Evolutionary conservation across 2,888 invertebrate genomes (phyloP).

Genomic region (Patella ulyssiponensis): DNA sequence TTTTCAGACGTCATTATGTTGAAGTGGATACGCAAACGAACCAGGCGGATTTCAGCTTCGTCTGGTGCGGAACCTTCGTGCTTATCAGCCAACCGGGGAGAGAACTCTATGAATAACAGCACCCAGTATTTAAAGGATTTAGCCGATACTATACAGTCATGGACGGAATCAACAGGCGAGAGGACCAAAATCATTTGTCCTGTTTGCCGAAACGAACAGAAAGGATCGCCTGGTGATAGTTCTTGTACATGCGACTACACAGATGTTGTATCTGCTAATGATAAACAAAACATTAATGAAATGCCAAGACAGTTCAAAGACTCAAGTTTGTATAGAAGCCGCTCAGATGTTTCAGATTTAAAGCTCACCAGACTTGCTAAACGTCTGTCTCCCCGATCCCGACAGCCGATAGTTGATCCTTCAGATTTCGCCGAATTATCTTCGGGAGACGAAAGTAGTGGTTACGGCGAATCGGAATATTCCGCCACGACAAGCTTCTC

Average conservation of each 20-base stretch:
- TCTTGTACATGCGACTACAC: neutral
- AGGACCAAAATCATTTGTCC: neutral
- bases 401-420: neutral
- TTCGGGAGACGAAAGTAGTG: neutral
- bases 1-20: slow-evolving; percentile 3
- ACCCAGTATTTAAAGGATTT: neutral
- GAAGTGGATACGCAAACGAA: slow-evolving; percentile 2
- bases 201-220: neutral
- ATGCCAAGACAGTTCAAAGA: neutral
- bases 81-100: neutral
- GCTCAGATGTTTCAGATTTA: neutral
- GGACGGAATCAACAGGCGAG: too few relatives aligned
- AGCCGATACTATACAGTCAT: neutral
- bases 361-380: neutral
- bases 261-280: neutral
- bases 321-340: neutral
- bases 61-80: neutral
- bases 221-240: neutral
- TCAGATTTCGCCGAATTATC: neutral
- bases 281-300: neutral
- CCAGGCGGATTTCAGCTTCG: neutral
- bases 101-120: neutral
- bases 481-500: neutral
- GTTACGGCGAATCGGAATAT: neutral
- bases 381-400: neutral